Evolutionary conservation across 2,888 invertebrate genomes (phyloP).

Genomic region (Callosobruchus maculatus): DNA sequence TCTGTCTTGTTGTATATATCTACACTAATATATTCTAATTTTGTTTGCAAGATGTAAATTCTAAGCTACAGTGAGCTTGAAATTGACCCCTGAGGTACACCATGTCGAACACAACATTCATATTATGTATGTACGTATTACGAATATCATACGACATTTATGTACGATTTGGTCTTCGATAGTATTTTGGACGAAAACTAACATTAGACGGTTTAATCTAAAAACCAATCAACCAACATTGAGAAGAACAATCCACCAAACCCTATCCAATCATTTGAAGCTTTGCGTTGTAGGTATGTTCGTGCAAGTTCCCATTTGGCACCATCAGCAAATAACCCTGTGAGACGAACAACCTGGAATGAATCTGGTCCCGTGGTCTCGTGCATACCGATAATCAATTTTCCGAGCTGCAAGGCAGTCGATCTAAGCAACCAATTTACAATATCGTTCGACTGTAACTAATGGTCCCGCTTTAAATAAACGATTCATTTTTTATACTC

Average conservation of each 20-base stretch:
- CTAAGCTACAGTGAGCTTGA: too few relatives aligned
- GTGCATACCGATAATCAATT: neutral
- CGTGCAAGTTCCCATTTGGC: neutral
- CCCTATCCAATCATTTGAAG: neutral
- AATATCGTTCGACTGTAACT: slow-evolving; percentile 13
- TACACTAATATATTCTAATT: too few relatives aligned
- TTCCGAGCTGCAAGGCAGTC: neutral
- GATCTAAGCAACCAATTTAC: slow-evolving; percentile 9
- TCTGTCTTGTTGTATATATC: too few relatives aligned
- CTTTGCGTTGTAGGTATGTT: neutral
- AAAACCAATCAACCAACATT: neutral
- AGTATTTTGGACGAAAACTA: too few relatives aligned
- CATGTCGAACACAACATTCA: too few relatives aligned
- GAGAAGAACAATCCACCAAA: neutral
- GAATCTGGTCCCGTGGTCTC: too few relatives aligned
- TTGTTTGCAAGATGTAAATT: too few relatives aligned
- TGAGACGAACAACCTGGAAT: neutral
- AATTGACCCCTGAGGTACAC: too few relatives aligned
- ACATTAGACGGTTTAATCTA: too few relatives aligned
- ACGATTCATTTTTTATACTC: slow-evolving; percentile 15
- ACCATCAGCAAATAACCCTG: neutral
- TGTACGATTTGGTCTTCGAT: too few relatives aligned
- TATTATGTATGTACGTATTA: too few relatives aligned
- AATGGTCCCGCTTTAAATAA: slow-evolving; percentile 15
- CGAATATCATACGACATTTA: too few relatives aligned